Evolutionary conservation across 2,797 vertebrate genomes (phyloP), one percentile per base, ranked within the genome.

Genomic region (Oceanodroma leucorhoa): DNA sequence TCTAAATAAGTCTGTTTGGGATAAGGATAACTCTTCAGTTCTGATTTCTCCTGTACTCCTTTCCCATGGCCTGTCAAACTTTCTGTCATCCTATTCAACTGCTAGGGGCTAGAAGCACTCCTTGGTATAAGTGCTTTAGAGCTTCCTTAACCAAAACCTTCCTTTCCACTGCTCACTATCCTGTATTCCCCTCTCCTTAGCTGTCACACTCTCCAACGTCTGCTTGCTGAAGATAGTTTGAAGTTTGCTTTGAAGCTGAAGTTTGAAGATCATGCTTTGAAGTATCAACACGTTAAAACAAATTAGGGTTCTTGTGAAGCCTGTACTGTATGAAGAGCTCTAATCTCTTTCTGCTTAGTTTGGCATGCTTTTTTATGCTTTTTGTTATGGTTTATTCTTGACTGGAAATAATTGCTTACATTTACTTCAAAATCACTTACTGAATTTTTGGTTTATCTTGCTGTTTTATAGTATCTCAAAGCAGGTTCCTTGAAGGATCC

Each of bases 401-500:
- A 45, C 38, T 51, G 51, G 26, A 84, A 91, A 34, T 73, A 78
- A 26, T 62, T 54, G 38, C 65, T 82, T 62, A 7, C 8, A 6
- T 83, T 84, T 71, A 36, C 29, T 69, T 90, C 55, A 50, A 79
- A 41, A 75, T 60, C n/a, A 23, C 29, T 75, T 70, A 50, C 27
- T 77, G 40, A 73, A 38, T 67, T 66, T 61, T 92, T 87, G 18
- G 1, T 57, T 82, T 72, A 14, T 70, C 34, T 80, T 96, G 17
- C 92, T 94, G 23, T 95, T 95, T 90, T 96, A 8, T 97, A 99
- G 99, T 98, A 99, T 96, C 78, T 98, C 90, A 99, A 99, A 97
- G 96, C 97, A 64, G 99, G 99, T 62, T 98, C 99, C 4, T 96
- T 99, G 95, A 99, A 99, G 96, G 99, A 99, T 96, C 99, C 99